Evolutionary conservation across 2,797 vertebrate species (phyloP).

Genomic region (Sebastes reedi): DNA sequence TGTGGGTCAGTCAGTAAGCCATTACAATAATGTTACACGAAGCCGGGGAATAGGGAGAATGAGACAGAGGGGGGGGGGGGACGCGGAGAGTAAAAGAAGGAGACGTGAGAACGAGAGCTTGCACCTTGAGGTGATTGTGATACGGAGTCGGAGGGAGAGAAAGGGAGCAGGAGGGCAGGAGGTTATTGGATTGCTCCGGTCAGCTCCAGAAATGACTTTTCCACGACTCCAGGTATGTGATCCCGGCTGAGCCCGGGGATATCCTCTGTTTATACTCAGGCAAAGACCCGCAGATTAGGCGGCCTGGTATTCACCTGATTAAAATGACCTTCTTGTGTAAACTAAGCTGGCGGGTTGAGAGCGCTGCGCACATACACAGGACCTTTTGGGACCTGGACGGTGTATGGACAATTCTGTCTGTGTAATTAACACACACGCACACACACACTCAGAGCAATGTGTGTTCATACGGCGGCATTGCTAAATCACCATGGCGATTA

Average conservation of each 20-base stretch:
- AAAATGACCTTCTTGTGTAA: constrained; percentile 82
- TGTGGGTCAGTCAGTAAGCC: not conserved
- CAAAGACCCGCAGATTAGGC: constrained; percentile 77
- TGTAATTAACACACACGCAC: constrained; percentile 56
- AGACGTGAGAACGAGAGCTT: not conserved
- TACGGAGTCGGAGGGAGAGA: constrained; percentile 7
- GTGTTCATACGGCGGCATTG: constrained; percentile 16
- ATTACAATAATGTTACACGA: not conserved
- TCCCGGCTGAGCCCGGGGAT: constrained; percentile 73
- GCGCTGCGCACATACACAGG: constrained; percentile 47
- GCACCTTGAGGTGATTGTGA: constrained; percentile 25
- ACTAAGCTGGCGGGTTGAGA: constrained; percentile 67
- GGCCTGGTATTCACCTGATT: constrained; percentile 81
- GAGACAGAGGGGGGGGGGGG: not conserved
- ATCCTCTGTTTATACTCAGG: constrained; percentile 81
- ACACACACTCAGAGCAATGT: constrained; percentile 7
- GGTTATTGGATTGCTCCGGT: constrained; percentile 63
- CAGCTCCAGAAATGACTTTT: constrained; percentile 73
- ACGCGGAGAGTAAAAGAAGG: not conserved
- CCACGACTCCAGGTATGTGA: constrained; percentile 78
- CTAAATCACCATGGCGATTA: constrained; percentile 37
- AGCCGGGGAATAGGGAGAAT: not conserved
- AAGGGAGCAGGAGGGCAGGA: constrained; percentile 40
- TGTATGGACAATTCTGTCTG: constrained; percentile 53
- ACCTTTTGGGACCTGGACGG: constrained; percentile 59